These are phyloP conservation scores for Centroberyx gerrardi DNA, from an alignment of 2,797 vertebrate genomes.

Conservation along the genomic window DNA sequence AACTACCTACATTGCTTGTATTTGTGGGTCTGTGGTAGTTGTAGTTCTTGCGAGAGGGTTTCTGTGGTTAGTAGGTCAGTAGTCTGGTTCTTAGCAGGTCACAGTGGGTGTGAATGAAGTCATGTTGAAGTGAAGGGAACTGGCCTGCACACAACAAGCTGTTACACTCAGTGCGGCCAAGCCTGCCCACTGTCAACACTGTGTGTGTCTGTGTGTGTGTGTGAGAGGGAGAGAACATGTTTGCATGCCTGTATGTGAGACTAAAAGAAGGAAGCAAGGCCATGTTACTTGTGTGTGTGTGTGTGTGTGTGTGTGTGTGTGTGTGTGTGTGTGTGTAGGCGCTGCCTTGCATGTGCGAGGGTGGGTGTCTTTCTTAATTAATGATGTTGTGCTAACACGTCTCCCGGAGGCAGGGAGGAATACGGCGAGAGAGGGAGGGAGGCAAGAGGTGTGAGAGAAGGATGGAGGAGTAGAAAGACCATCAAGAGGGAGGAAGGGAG, in stretches of 20 bases:
- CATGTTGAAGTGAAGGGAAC: slow-evolving; percentile 56
- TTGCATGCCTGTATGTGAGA: slow-evolving; percentile 30
- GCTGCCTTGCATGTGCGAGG: slow-evolving; percentile 11
- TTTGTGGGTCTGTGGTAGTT: not conserved
- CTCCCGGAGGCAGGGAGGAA: slow-evolving; percentile 22
- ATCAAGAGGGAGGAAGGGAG: slow-evolving; percentile 24
- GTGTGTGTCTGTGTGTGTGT: slow-evolving; percentile 25
- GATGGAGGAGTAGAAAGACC: not conserved
- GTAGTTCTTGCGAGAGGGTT: not conserved
- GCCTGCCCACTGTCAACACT: slow-evolving; percentile 43
- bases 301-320: slow-evolving; percentile 7
- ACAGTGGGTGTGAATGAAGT: slow-evolving; percentile 66
- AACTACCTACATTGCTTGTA: too few relatives aligned
- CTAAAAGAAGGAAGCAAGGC: too few relatives aligned
- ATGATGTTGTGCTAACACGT: slow-evolving; percentile 51
- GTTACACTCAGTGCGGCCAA: slow-evolving; percentile 58
- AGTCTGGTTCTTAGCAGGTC: slow-evolving; percentile 41
- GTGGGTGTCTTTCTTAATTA: slow-evolving; percentile 71
- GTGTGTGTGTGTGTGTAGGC: slow-evolving; percentile 5
- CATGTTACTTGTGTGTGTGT: slow-evolving; percentile 7
- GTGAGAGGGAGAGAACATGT: slow-evolving; percentile 36
- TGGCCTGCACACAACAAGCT: slow-evolving; percentile 63
- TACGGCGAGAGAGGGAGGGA: slow-evolving; percentile 17
- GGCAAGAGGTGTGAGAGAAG: slow-evolving; percentile 30
- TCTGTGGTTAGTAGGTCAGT: slow-evolving; percentile 6